A percentile compares a stretch with the other conserved stretches of the same genome.
Evolutionary conservation across 2,888 invertebrate genomes (phyloP).

Genomic region (Cylindroiulus punctatus): DNA sequence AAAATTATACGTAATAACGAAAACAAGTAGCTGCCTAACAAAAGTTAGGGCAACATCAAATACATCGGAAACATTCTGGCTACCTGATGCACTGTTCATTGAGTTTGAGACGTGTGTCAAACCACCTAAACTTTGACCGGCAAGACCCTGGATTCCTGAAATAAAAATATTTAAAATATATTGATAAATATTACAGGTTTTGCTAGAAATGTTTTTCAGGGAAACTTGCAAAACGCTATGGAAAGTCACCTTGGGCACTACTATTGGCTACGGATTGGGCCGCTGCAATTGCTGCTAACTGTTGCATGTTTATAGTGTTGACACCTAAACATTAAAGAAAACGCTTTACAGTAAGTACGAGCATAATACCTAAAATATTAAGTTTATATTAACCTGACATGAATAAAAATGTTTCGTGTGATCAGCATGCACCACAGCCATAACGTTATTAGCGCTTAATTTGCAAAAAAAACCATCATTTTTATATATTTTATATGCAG

Average conservation of each 20-base stretch:
- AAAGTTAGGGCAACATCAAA: neutral
- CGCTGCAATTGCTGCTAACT: slow-evolving; percentile 64
- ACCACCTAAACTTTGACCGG: slow-evolving; percentile 63
- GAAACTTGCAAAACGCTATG: slow-evolving; percentile 28
- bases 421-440: too few relatives aligned
- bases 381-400: too few relatives aligned
- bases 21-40: neutral
- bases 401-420: too few relatives aligned
- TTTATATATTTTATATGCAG: too few relatives aligned
- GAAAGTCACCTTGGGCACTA: slow-evolving; percentile 61
- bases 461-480: too few relatives aligned
- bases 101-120: slow-evolving; percentile 60
- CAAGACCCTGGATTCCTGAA: slow-evolving; percentile 63
- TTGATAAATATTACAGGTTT: neutral
- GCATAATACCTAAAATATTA: too few relatives aligned
- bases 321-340: slow-evolving; percentile 61
- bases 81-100: slow-evolving; percentile 57
- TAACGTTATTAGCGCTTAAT: too few relatives aligned
- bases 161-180: slow-evolving; percentile 56
- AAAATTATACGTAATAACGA: neutral
- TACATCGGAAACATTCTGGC: neutral
- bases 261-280: slow-evolving; percentile 61
- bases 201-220: neutral
- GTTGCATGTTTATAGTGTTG: slow-evolving; percentile 67
- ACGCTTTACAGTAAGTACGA: too few relatives aligned